Conservation (phyloP, 2,888 invertebrate species). For the Arge pagana region DNA sequence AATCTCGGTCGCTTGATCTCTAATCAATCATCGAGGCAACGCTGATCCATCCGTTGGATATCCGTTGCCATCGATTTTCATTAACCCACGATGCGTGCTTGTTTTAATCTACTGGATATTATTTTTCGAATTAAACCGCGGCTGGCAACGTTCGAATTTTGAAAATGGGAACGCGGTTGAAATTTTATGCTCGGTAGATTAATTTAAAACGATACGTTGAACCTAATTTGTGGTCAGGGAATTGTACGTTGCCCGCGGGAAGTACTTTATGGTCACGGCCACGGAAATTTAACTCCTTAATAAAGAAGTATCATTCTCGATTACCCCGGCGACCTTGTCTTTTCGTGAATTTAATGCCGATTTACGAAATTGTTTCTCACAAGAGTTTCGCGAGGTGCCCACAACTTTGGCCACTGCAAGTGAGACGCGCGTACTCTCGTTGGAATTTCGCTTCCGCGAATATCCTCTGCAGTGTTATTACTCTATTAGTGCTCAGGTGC, state of each 20-base stretch:
- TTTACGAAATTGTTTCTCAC: too few species aligned
- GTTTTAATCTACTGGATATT: too few species aligned
- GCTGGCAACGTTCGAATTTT: background rate
- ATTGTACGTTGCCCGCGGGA: constrained; percentile 1
- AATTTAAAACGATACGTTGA: constrained; percentile 2
- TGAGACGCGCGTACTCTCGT: background rate
- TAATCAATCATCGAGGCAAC: too few species aligned
- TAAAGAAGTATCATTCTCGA: background rate
- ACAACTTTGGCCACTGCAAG: background rate
- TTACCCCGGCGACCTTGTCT: too few species aligned
- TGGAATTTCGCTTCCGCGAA: background rate
- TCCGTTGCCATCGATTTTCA: too few species aligned
- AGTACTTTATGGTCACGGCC: constrained; percentile 15
- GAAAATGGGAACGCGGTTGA: background rate
- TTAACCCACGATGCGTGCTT: too few species aligned
- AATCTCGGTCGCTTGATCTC: too few species aligned
- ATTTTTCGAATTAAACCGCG: background rate
- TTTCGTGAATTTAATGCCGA: too few species aligned
- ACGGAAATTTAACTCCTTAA: constrained; percentile 21
- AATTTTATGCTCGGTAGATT: constrained; percentile 3
- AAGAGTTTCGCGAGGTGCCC: background rate
- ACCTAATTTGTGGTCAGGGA: constrained; percentile 18
- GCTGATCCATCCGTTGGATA: too few species aligned
- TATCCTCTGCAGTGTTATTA: too few species aligned
- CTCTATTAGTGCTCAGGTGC: too few species aligned